phyloP scores from a whole-genome alignment of 2,113 vertebrate species.

The Castor canadensis region DNA sequence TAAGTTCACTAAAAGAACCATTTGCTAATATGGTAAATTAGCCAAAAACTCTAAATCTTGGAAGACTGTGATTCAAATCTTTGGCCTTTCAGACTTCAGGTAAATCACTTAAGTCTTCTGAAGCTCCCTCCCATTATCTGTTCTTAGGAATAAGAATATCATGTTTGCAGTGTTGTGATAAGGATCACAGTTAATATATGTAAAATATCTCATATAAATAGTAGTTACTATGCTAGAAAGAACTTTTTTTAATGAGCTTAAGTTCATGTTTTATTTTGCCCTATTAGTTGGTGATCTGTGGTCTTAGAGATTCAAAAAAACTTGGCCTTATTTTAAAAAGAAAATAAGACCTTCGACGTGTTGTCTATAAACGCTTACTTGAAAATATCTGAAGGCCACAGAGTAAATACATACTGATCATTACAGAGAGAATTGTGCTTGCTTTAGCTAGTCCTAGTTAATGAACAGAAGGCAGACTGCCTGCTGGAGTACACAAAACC shows the following conservation, averaged over 20 bases:
- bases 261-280: background rate
- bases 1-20: background rate
- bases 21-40: background rate
- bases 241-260: background rate
- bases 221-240: background rate
- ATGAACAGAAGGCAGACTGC: background rate
- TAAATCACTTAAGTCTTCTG: background rate
- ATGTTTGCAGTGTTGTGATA: background rate
- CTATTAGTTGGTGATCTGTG: background rate
- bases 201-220: background rate
- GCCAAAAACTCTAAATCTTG: background rate
- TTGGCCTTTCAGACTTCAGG: background rate
- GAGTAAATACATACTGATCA: background rate
- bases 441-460: background rate
- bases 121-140: background rate
- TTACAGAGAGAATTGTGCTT: background rate
- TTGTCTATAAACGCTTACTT: background rate
- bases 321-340: slow-evolving; percentile 8
- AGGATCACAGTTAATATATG: background rate
- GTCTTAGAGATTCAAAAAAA: background rate
- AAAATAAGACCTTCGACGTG: background rate
- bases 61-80: background rate
- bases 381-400: background rate
- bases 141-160: background rate
- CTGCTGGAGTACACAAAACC: background rate